Evolutionary conservation across 2,797 vertebrate species (phyloP), one percentile per base, ranked within the genome.

Genomic region (Synanceia verrucosa): DNA sequence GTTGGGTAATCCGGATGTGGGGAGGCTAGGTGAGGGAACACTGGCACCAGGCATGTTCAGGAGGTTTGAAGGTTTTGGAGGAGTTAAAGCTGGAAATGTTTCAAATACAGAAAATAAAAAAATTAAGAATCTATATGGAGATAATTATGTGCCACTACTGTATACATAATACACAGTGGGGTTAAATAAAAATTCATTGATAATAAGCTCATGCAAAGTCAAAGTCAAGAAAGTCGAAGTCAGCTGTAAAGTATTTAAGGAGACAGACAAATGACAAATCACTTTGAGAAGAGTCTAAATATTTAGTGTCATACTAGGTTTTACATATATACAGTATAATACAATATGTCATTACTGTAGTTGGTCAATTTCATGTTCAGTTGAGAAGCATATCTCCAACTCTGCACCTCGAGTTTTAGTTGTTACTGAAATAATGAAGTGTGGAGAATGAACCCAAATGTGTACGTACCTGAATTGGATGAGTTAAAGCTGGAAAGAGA

Each of bases 41-140:
- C 96, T 97, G 96, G 97, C 96, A 97, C 96, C 96, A 91, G 98
- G 95, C 93, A 98, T 96, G 93, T 97, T 98, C 95, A 99, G 96
- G 93, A 98, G 94, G 93, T 94, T 99, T 88, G 96, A 95, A 91
- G 97, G 94, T 95, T 99, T 99, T 74, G 98, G 97, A 94, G 98
- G 96, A 86, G 97, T 99, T 98, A 99, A 99, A 99, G 98, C 98
- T 99, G 88, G 61, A 94, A 82, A n/a, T 61, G 21, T 69, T 76
- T 26, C 44, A 86, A 85, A 72, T 1, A 73, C 24, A 79, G 19
- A 87, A 10, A 88, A n/a, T n/a, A n/a, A 33, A 77, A 48, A 58
- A 41, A 19, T 3, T 37, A 61, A 59, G 18, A 58, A 44, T 79
- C 39, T 83, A 50, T 41, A 24, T 11, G 60, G 44, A 34, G 8